A percentile compares a stretch with the other conserved stretches of the same genome.
phyloP scores from a whole-genome alignment of 2,797 vertebrate species.

The Myiotriccus ornatus region DNA sequence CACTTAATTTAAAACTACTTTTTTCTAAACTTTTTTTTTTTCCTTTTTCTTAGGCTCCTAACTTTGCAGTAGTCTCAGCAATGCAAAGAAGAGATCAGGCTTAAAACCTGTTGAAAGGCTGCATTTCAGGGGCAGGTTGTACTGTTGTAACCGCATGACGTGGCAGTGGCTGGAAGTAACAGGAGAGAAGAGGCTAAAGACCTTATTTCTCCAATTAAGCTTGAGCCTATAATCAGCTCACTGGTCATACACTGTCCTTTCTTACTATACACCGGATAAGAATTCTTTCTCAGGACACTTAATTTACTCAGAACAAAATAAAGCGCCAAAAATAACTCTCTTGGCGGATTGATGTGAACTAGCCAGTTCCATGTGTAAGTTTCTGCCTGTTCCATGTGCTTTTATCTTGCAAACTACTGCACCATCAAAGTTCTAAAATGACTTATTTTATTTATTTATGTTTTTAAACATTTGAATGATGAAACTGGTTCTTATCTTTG shows the following conservation, averaged over 20 bases:
- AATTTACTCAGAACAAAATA: neutral
- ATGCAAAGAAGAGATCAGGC: neutral
- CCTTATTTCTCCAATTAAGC: neutral
- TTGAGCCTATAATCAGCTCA: conserved; percentile 14
- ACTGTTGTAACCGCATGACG: neutral
- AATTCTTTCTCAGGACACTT: neutral
- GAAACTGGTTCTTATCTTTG: neutral
- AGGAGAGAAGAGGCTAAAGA: neutral
- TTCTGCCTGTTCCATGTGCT: neutral
- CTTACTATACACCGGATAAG: neutral
- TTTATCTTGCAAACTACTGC: neutral
- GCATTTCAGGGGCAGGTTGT: neutral
- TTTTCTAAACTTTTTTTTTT: neutral
- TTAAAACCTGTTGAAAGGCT: neutral
- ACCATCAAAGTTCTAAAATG: neutral
- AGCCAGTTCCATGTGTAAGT: neutral
- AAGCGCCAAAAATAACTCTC: neutral
- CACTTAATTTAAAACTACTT: neutral
- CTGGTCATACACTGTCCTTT: neutral
- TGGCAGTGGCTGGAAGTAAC: neutral
- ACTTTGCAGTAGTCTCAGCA: neutral
- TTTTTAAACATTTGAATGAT: neutral
- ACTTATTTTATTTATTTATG: neutral
- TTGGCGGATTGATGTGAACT: neutral
- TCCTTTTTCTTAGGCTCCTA: neutral